Evolutionary conservation across 2,113 vertebrate species (phyloP).

Genomic region (Craseonycteris thonglongyai): DNA sequence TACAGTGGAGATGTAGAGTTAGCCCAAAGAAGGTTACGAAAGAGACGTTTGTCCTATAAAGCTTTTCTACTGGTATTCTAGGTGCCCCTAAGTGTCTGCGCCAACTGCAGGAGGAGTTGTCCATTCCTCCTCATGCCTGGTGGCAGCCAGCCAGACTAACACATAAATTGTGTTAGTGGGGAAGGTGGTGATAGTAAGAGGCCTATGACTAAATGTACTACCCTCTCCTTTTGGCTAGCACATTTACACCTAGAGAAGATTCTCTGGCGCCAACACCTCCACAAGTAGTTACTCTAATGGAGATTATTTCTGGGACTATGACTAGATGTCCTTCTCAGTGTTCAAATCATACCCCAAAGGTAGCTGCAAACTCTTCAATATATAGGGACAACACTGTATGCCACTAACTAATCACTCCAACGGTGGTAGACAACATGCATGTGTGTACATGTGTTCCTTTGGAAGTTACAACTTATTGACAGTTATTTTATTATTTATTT

Average conservation of each 20-base stretch:
- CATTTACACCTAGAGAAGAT: neutral
- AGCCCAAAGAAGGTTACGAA: neutral
- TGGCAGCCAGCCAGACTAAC: neutral
- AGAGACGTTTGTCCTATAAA: neutral
- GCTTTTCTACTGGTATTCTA: rapidly evolving
- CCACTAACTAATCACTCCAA: neutral
- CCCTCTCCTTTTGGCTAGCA: neutral
- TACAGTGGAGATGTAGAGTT: neutral
- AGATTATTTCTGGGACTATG: neutral
- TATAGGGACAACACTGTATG: neutral
- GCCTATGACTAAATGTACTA: neutral
- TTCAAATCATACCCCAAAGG: neutral
- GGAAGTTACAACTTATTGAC: neutral
- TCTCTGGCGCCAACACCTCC: neutral
- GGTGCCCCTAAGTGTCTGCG: neutral
- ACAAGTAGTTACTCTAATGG: neutral
- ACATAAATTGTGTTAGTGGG: neutral
- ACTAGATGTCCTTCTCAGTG: neutral
- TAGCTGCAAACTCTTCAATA: neutral
- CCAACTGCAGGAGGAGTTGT: too few species aligned
- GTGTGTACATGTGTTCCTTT: neutral
- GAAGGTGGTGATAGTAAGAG: neutral
- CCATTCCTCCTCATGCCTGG: neutral
- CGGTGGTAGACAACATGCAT: rapidly evolving
- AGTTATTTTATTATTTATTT: neutral